Base-by-base conservation (phyloP, 92 coral and sea anemone species). In the Heliopora coerulea region DNA sequence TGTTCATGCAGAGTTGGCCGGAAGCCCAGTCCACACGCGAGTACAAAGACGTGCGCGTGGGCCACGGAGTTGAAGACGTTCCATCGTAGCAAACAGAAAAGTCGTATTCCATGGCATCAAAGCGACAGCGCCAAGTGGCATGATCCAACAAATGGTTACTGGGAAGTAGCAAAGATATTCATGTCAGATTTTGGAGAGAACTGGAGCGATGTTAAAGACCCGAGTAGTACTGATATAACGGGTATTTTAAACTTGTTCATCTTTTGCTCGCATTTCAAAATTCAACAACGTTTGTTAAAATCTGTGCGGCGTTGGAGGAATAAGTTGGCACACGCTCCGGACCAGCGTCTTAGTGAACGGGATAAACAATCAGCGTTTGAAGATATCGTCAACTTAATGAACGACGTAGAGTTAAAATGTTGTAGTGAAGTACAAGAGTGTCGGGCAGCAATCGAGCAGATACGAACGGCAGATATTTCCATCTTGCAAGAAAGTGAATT, bases 131-230 rank as follows among this genome's bases (percentile, higher is more conserved):
- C 62, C 17, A 84, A 75, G 32, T 91, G 97, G 97, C 70, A 56
- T 3, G 88, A 89, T 64, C 93, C 91, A 15, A 49, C 8, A 72
- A 44, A 27, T 69, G 97, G 97, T 25, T 75, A 72, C 17, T 91
- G 93, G 97, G 93, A 91, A 60, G 73, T 88, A 19, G 93, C 97
- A 15, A 91, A 91, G 77, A 49, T 91, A 31, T 91, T 69, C 37
- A 91, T 91, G 95, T 84, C 93, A 4, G 77, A 74, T 34, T 70
- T 83, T 35, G 97, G 84, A 31, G 79, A 54, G 24, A 79, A 59
- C 41, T 28, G 66, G 18, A 80, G 57, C 2, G 62, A 60, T 40
- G 78, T 62, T 61, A 26, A 44, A 24, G 86, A 76, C 25, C 91
- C 87, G 5, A 65, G 59, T 11, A 81, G 79, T n/a, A 88, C 90